Conservation (phyloP, 2,888 invertebrate genomes). For the Hetaerina titia region DNA sequence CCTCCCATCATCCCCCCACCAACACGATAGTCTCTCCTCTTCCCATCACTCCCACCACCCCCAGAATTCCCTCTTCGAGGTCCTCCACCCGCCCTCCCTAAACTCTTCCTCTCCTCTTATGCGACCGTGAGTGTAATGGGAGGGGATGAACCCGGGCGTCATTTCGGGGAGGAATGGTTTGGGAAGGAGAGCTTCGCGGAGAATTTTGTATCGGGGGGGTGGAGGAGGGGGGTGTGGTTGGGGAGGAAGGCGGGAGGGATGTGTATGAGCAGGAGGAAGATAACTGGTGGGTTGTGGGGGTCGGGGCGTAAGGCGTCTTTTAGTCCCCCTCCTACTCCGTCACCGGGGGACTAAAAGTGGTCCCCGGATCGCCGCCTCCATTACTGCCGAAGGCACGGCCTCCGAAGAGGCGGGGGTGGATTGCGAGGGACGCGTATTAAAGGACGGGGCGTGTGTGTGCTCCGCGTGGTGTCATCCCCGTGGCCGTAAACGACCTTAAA, state of each 20-base stretch:
- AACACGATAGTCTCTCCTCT: background rate
- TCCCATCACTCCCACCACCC: background rate
- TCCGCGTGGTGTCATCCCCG: slow-evolving; percentile 30
- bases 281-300: slow-evolving; percentile 32
- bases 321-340: background rate
- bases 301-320: background rate
- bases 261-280: background rate
- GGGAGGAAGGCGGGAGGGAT: background rate
- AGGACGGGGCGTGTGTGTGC: slow-evolving; percentile 5
- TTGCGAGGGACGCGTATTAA: slow-evolving; percentile 26
- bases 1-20: background rate
- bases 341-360: slow-evolving; percentile 43
- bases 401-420: background rate
- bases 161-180: slow-evolving; percentile 30
- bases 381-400: slow-evolving; percentile 45
- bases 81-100: background rate
- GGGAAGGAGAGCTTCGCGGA: background rate
- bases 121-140: slow-evolving; percentile 18
- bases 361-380: slow-evolving; percentile 39
- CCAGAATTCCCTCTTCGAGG: background rate
- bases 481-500: slow-evolving; percentile 43
- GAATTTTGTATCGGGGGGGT: background rate
- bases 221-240: background rate
- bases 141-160: slow-evolving; percentile 26
- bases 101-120: background rate